Base-by-base conservation (phyloP, 2,113 vertebrate species). In the Tachysurus fulvidraco region DNA sequence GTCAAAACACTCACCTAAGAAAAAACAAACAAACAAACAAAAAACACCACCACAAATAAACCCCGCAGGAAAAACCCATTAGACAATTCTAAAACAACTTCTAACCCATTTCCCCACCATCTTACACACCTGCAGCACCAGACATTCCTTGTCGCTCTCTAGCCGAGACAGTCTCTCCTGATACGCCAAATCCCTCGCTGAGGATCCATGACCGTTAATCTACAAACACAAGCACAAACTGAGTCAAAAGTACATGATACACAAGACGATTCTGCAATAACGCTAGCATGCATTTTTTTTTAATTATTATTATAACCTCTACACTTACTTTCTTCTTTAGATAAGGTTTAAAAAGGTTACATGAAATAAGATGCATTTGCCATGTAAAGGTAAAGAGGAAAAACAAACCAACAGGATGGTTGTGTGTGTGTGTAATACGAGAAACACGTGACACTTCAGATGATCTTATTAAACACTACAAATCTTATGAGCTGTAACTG, bases 91-190 rank as follows among this genome's bases (percentile, higher is more conserved):
- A 77, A 5, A 77, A 55, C 46, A 59, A 14, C 14, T 65, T 14
- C 55, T 67, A 67, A 50, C 82, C 59, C 5, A 14, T 9, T 30
- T 30, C 19, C 4, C 69, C 46, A 50, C 86, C 16, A 69, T 23
- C 71, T 30, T 83, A 94, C 95, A 86, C 93, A 97, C 98, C 96
- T 99, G 98, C 79, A 99, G 95, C 91, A 99, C 95, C 0, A 99
- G 96, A 87, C 98, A 99, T 91, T 99, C 98, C 93, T 99, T 99
- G 94, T 99, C 98, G 50, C 96, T 98, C 94, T 99, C 98, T 90
- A 99, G 93, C 36, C 97, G 96, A 25, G 95, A 95, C 50, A 99
- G 93, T 52, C 97, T 95, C 88, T 99, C 98, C 88, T 98, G 98
- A 93, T 98, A 97, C 1, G 96, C 93, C 5, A 89, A 86, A 85